Percentiles rank a stretch among this genome's conserved stretches.
phyloP scores from a whole-genome alignment of 2,888 invertebrate genomes.

The Sarcophaga caerulescens region DNA sequence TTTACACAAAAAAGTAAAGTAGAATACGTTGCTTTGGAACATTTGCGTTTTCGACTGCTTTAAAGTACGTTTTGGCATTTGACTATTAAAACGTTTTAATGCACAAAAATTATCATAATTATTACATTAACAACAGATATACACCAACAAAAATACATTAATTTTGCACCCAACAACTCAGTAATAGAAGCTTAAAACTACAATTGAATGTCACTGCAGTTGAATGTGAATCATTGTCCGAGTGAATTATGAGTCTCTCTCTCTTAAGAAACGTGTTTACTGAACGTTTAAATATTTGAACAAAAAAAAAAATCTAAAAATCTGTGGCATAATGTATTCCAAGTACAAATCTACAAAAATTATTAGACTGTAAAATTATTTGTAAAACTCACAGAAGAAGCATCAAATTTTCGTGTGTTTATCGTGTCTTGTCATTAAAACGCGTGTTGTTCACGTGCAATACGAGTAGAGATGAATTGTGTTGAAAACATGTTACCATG shows the following conservation, averaged over 20 bases:
- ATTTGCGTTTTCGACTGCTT: constrained; percentile 35
- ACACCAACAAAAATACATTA: constrained; percentile 57
- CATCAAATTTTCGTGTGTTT: constrained; percentile 36
- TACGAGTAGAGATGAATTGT: background rate
- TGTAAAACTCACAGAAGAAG: background rate
- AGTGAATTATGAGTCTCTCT: constrained; percentile 54
- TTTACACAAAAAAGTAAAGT: background rate
- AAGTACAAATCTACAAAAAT: constrained; percentile 2
- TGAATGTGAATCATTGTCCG: constrained; percentile 61
- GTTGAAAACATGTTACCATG: background rate
- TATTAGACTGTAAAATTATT: constrained; percentile 54
- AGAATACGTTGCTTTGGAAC: background rate
- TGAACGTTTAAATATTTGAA: background rate
- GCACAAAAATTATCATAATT: constrained; percentile 76
- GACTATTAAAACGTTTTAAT: constrained; percentile 62
- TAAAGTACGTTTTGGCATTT: constrained; percentile 56
- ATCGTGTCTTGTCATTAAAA: constrained; percentile 32
- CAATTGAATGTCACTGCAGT: constrained; percentile 45
- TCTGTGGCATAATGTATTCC: background rate
- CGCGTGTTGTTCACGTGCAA: constrained; percentile 62
- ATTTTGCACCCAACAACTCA: background rate
- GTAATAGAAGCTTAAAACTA: background rate
- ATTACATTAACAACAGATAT: constrained; percentile 76
- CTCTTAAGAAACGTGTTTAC: constrained; percentile 35
- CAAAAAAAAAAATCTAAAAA: background rate